Evolutionary conservation across 2,113 vertebrate species (phyloP).

Genomic region (Phyllopteryx taeniolatus): DNA sequence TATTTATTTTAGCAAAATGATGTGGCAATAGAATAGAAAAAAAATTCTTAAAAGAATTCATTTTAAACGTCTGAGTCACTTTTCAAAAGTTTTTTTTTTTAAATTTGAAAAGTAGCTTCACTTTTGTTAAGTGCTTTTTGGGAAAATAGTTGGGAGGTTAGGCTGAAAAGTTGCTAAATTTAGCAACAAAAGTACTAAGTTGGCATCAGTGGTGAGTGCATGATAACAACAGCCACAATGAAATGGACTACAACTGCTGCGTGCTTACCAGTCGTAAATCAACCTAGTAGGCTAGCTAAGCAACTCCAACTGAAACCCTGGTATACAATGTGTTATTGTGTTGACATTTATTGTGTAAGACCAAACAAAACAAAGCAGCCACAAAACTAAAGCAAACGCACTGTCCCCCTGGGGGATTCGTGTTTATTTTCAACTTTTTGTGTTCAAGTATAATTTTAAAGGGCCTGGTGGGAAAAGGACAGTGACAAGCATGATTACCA

Average conservation of each 20-base stretch:
- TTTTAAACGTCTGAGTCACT: too few species aligned
- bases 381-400: slow-evolving; percentile 53
- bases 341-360: slow-evolving; percentile 65
- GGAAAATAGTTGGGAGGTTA: not conserved
- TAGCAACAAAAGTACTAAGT: not conserved
- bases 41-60: too few species aligned
- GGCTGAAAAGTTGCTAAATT: not conserved
- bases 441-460: slow-evolving; percentile 55
- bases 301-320: not conserved
- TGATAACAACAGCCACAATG: slow-evolving; percentile 6
- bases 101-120: not conserved
- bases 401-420: slow-evolving; percentile 54
- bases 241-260: not conserved
- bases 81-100: too few species aligned
- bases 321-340: slow-evolving; percentile 33
- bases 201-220: not conserved
- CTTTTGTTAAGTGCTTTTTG: not conserved
- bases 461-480: slow-evolving; percentile 42
- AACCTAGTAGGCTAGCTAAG: not conserved
- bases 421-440: slow-evolving; percentile 59
- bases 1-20: not conserved
- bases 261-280: not conserved
- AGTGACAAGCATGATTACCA: slow-evolving; percentile 41
- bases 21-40: too few species aligned
- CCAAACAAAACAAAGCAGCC: slow-evolving; percentile 60